phyloP scores from a whole-genome alignment of 2,888 invertebrate species.

The Athetis lepigone region DNA sequence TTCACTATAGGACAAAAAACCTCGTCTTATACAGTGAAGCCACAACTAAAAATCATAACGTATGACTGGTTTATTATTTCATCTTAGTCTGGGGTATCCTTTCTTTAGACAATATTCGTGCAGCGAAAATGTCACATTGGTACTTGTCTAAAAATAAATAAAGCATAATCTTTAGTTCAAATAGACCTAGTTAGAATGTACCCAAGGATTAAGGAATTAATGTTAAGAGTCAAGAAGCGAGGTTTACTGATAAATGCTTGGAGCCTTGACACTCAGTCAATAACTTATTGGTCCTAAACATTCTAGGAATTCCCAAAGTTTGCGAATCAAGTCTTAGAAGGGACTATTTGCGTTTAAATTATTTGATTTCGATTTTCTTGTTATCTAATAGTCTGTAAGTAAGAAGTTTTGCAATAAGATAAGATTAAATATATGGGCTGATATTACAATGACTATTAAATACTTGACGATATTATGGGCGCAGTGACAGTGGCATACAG shows the following conservation, averaged over 20 bases:
- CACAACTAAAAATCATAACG: too few relatives aligned
- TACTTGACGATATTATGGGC: too few relatives aligned
- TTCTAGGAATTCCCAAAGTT: conserved; percentile 19
- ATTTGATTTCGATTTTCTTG: conserved; percentile 2
- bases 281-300: conserved; percentile 27
- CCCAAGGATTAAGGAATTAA: conserved; percentile 1
- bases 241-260: conserved; percentile 27
- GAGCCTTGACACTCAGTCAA: conserved; percentile 11
- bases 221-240: neutral
- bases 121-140: too few relatives aligned
- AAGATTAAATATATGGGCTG: neutral
- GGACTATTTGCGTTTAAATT: conserved; percentile 4
- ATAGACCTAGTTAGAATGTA: neutral
- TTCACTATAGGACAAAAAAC: too few relatives aligned
- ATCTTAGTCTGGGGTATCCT: too few relatives aligned
- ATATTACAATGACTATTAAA: neutral
- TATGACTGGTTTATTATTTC: too few relatives aligned
- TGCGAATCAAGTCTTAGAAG: conserved; percentile 13
- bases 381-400: neutral
- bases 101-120: too few relatives aligned
- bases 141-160: too few relatives aligned
- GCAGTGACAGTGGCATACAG: too few relatives aligned
- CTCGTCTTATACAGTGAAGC: too few relatives aligned
- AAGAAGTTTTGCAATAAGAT: neutral
- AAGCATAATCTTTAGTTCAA: neutral